These are phyloP conservation scores for Cololabis saira DNA, from an alignment of 2,113 vertebrate genomes.

Conservation along the genomic window DNA sequence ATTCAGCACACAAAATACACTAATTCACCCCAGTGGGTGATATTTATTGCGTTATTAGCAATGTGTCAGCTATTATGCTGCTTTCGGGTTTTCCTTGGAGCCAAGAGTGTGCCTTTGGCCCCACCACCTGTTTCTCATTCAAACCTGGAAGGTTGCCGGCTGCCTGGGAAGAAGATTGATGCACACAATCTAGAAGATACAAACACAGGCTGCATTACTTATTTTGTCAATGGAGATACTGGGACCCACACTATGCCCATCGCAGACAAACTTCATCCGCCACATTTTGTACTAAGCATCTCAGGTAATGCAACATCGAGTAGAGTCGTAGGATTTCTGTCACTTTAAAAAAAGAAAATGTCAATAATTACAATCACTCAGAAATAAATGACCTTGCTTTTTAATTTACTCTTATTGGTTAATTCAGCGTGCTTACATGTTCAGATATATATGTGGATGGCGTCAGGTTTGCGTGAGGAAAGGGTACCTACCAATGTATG, in stretches of 20 bases:
- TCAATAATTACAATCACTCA: constrained; percentile 21
- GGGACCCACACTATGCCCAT: constrained; percentile 17
- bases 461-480: constrained; percentile 4
- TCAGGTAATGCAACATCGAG: constrained; percentile 13
- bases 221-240: constrained; percentile 8
- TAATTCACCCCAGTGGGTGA: constrained; percentile 20
- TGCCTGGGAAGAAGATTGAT: constrained; percentile 51
- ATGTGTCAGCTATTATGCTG: constrained; percentile 50
- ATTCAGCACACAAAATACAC: constrained; percentile 10
- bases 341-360: background rate
- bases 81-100: constrained; percentile 31
- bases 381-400: constrained; percentile 33
- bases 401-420: constrained; percentile 32
- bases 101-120: constrained; percentile 22
- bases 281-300: constrained; percentile 36
- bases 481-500: background rate
- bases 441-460: background rate
- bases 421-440: background rate
- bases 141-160: constrained; percentile 64
- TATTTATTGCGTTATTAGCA: constrained; percentile 46
- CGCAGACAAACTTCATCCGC: constrained; percentile 26
- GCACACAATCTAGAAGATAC: constrained; percentile 5
- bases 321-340: background rate
- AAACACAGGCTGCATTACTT: constrained; percentile 23
- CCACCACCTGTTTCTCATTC: constrained; percentile 71